phyloP scores from a whole-genome alignment of 2,113 vertebrate species.

The Beaufortia kweichowensis region DNA sequence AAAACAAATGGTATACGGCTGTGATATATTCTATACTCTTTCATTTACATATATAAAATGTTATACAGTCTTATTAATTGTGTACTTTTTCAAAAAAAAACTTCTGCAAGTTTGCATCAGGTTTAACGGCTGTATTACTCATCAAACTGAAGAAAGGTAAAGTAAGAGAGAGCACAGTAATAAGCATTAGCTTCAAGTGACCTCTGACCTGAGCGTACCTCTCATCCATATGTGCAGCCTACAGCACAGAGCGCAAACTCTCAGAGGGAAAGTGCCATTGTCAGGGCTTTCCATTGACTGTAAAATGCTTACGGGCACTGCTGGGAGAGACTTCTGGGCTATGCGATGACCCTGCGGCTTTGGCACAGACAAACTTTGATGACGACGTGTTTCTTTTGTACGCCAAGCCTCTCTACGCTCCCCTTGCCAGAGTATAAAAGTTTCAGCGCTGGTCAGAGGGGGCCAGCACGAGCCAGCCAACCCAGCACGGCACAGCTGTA shows the following conservation, averaged over 20 bases:
- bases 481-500: conserved; percentile 72
- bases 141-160: background rate
- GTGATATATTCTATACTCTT: too few relatives aligned
- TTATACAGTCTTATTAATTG: too few relatives aligned
- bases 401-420: conserved; percentile 64
- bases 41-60: too few relatives aligned
- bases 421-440: conserved; percentile 91
- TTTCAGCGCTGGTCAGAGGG: conserved; percentile 50
- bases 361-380: conserved; percentile 77
- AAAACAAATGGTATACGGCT: too few relatives aligned
- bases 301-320: conserved; percentile 79
- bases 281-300: conserved; percentile 81
- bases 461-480: conserved; percentile 72
- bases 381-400: conserved; percentile 85
- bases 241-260: conserved; percentile 46
- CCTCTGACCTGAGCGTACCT: conserved; percentile 62
- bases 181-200: conserved; percentile 58
- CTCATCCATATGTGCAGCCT: conserved; percentile 51
- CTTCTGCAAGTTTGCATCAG: background rate
- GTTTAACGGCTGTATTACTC: background rate
- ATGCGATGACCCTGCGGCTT: conserved; percentile 76
- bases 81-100: background rate
- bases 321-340: conserved; percentile 67
- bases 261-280: conserved; percentile 60
- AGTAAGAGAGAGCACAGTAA: background rate